Base-by-base conservation (phyloP, 2,888 invertebrate genomes). In the Andricus quercusramuli region DNA sequence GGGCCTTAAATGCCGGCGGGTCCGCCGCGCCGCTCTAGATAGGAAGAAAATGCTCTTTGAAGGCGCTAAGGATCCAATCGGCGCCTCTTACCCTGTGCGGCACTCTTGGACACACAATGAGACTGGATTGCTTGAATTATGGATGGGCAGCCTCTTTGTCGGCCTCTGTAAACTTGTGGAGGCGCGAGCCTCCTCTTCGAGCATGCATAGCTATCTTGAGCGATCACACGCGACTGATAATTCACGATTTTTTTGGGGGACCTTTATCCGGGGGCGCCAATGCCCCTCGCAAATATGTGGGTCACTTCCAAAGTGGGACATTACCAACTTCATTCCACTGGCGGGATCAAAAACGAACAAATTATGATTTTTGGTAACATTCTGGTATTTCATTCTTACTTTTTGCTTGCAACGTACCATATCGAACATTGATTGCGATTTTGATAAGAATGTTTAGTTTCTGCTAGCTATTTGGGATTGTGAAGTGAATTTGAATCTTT, bases 171-270 rank as follows among this genome's bases (percentile, higher is more conserved):
- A 78, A 79, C 79, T 82, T 83, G 82, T 83, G 83, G 80, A 83
- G 81, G 74, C 77, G 62, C 68, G 80, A 80, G 78, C 70, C 74
- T 82, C 83, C 78, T 68, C 25, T 68, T 68, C 76, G 74, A 77
- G 79, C 80, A 79, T 82, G 77, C 78, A 80, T 80, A 81, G 83
- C 84, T 84, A 82, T 82, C 80, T 80, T 83, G 83, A 80, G 83
- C 82, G 90, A 91, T 91, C 89, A 90, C 90, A 89, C 88, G 89
- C 90, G 88, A 88, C 88, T 88, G 90, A 91, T 91, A 90, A 91
- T 89, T 88, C 85, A 81, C 84, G 81, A 84, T 83, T 80, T 85
- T 84, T 67, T 74, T 68, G 81, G 79, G 79, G 77, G 80, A 13
- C 67, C 78, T 68, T 32, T 15, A 76, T 79, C 64, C 41, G 59